Conservation (phyloP, 2,797 vertebrate genomes). For the Varecia variegata region DNA sequence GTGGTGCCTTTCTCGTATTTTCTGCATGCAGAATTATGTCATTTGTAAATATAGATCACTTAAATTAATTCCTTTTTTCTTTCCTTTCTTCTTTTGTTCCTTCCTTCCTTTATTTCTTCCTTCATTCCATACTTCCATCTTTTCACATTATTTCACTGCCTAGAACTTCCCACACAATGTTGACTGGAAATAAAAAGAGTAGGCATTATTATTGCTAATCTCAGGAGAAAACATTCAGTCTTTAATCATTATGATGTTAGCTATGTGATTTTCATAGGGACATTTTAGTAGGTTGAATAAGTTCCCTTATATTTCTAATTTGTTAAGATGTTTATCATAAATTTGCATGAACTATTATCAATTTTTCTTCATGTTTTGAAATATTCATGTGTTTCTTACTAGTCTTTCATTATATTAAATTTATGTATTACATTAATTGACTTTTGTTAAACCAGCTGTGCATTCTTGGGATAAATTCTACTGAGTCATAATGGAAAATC, state of each 20-base stretch:
- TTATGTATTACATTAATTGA: background rate
- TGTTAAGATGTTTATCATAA: background rate
- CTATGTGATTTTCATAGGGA: background rate
- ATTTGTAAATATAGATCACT: background rate
- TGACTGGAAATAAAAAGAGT: background rate
- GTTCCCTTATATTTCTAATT: background rate
- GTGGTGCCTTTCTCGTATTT: background rate
- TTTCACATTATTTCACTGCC: background rate
- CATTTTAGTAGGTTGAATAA: background rate
- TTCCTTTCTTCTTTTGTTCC: background rate
- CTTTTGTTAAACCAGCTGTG: background rate
- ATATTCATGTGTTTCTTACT: background rate
- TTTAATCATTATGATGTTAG: background rate
- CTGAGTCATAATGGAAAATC: background rate
- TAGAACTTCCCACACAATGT: background rate
- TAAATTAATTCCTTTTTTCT: background rate
- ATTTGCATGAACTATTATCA: background rate
- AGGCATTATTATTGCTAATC: background rate
- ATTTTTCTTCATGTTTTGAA: background rate
- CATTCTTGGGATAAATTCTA: background rate
- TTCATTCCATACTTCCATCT: background rate
- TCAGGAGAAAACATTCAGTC: background rate
- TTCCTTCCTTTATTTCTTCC: background rate
- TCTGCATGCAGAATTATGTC: background rate
- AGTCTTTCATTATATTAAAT: background rate